These are phyloP conservation scores for Nyctereutes procyonoides DNA, from an alignment of 2,113 vertebrate genomes.

Conservation along the genomic window DNA sequence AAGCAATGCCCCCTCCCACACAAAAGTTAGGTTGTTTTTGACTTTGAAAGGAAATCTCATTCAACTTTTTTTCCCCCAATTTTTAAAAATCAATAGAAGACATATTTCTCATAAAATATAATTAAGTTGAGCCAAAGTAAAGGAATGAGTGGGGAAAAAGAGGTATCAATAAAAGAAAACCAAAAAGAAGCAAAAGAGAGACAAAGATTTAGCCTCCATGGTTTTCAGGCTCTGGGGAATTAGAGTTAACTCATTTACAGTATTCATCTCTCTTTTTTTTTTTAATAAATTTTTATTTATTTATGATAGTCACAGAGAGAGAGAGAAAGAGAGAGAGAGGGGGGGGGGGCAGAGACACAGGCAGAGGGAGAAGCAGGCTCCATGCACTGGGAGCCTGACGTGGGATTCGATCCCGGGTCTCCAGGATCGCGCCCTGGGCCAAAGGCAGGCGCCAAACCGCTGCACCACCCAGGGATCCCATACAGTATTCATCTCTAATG, in stretches of 20 bases:
- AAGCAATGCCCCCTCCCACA: not conserved
- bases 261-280: not conserved
- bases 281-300: too few relatives aligned
- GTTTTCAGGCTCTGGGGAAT: not conserved
- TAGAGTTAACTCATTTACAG: slow-evolving; percentile 23
- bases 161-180: not conserved
- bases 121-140: slow-evolving; percentile 9
- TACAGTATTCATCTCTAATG: not conserved
- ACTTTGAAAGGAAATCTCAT: slow-evolving; percentile 6
- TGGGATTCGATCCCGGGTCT: too few relatives aligned
- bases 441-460: too few relatives aligned
- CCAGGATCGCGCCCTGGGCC: too few relatives aligned
- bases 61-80: not conserved
- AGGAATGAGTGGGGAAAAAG: not conserved
- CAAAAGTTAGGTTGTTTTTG: not conserved
- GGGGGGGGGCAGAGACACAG: too few relatives aligned
- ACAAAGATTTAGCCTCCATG: not conserved
- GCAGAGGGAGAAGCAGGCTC: too few relatives aligned
- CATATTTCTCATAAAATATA: slow-evolving; percentile 21
- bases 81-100: not conserved
- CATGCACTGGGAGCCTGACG: too few relatives aligned
- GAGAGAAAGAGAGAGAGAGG: too few relatives aligned
- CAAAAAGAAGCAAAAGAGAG: not conserved
- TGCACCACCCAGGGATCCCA: too few relatives aligned
- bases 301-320: too few relatives aligned